Evolutionary conservation across 2,113 vertebrate genomes (phyloP), one percentile per base, ranked within the genome.

Genomic region (Castor canadensis): DNA sequence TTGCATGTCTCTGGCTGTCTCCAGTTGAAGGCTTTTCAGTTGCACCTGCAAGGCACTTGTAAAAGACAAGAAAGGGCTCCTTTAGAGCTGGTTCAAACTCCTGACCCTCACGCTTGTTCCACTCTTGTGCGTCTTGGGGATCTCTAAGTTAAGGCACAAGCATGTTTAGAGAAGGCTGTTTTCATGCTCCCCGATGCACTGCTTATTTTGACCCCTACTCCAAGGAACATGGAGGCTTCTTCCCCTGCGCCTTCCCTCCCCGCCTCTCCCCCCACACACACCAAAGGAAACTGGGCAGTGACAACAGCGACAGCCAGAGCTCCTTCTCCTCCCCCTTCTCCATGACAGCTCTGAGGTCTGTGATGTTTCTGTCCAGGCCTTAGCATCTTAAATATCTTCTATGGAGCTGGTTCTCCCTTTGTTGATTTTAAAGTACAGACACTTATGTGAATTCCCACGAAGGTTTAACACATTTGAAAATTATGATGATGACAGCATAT

Each of bases 101-200:
- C 45, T 69, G 73, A 32, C 79, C 92, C 89, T 95, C 94, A 96
- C 91, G 54, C 58, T 94, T 71, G 58, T 91, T 89, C 67, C 62
- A 91, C 82, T 95, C 93, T 95, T 86, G 85, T 91, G 73, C 77
- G 83, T 83, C 82, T 89, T 45, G 12, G 52, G 58, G 86, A 89
- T 92, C 69, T 95, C 91, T 97, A 83, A 97, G 92, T 89, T 94
- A 95, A 97, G 79, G 69, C 71, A 24, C 72, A 93, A 97, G 67
- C 96, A 93, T 95, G 88, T 95, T 97, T 94, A 89, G 86, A 96
- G 93, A 96, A 96, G 89, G 94, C 92, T 96, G 94, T 97, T 97
- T 95, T 97, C 94, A 95, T 94, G 94, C 38, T 83, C 38, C 86
- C 96, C 95, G 95, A 95, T 79, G 88, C 88, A 62, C 88, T 97